Evolutionary conservation across 2,888 invertebrate species (phyloP), one percentile per base, ranked within the genome.

Genomic region (Watsonalla cultraria): DNA sequence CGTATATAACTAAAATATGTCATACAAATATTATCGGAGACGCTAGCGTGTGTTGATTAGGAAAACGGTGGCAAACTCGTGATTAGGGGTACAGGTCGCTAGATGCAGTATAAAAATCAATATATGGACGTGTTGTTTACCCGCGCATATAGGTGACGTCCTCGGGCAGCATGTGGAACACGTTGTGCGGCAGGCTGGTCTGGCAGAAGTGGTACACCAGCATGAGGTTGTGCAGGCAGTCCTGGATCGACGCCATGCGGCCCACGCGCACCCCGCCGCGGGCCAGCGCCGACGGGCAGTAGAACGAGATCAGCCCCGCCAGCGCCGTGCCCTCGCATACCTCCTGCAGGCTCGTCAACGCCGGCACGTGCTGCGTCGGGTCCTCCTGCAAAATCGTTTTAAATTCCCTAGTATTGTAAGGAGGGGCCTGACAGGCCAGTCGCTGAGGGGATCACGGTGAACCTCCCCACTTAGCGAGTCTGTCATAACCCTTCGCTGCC

Each of bases 91-190:
- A n/a, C n/a, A 4, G 24, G 24, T 24, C 24, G 24, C 24, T 24
- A 24, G 24, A 4, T 24, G 24, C 24, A 1, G 24, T 2, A 24
- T 24, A 24, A 24, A 24, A 37, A 37, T 37, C 0, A 14, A 46
- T 47, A 11, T 33, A 9, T 9, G 46, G 14, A 47, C 7, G 7
- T 14, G 47, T 39, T 14, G 81, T 89, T 84, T 79, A 96, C 95
- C 97, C 96, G 83, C 97, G 93, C 94, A 97, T 96, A 79, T 97
- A 98, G 45, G 98, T 96, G 66, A 98, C 94, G 84, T 99, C 98
- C 84, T 98, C 98, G n/a, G 97, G 96, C 86, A 95, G 94, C 93
- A 98, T 95, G 85, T 98, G 97, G 92, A 97, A 98, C 80, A 97
- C 95, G 75, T 96, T 94, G 80, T 95, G 94, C 72, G 98, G 97